These are phyloP conservation scores for Dermochelys coriacea DNA, from an alignment of 2,797 vertebrate genomes.

Conservation along the genomic window DNA sequence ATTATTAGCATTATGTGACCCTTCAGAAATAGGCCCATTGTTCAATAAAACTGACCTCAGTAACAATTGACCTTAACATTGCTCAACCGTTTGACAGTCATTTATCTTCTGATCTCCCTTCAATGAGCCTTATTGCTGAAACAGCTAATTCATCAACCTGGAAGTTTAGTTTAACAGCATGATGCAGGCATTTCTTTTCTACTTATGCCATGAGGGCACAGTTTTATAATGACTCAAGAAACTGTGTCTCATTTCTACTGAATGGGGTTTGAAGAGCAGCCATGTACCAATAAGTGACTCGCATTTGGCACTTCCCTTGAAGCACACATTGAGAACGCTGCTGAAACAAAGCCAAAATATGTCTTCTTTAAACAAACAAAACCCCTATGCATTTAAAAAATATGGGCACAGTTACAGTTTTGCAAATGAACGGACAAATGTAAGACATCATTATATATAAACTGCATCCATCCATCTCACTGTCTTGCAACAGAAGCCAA, in stretches of 20 bases:
- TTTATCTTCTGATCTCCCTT: slow-evolving; percentile 82
- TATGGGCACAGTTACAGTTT: neutral
- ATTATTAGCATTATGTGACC: slow-evolving; percentile 77
- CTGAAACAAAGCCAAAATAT: neutral
- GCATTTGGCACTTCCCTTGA: neutral
- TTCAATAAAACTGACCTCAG: slow-evolving; percentile 79
- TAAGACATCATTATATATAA: neutral
- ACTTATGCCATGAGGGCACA: slow-evolving; percentile 25
- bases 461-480: neutral
- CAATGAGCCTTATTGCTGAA: slow-evolving; percentile 75
- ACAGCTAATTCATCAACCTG: slow-evolving; percentile 79
- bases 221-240: slow-evolving; percentile 43
- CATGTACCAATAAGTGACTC: neutral
- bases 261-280: neutral
- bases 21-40: slow-evolving; percentile 74
- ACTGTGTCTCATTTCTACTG: slow-evolving; percentile 20
- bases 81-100: slow-evolving; percentile 81
- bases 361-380: neutral
- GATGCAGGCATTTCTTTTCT: slow-evolving; percentile 54
- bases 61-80: slow-evolving; percentile 80
- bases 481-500: neutral
- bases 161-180: slow-evolving; percentile 77
- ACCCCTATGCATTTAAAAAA: neutral
- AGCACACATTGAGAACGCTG: rapidly evolving
- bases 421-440: neutral